phyloP scores from a whole-genome alignment of 2,113 vertebrate species.

The Rhegmatorhina hoffmannsi region DNA sequence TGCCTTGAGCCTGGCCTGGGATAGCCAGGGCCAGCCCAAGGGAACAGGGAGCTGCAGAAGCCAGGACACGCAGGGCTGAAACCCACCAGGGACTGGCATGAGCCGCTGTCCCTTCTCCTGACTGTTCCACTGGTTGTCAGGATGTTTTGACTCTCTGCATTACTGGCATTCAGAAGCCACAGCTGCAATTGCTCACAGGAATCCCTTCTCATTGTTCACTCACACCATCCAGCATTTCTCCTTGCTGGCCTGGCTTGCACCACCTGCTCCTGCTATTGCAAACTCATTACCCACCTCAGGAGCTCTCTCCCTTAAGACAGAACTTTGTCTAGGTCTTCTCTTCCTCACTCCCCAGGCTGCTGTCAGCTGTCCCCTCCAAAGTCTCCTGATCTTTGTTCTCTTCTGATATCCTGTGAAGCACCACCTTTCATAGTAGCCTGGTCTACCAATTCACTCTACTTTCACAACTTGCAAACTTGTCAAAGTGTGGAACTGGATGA shows the following conservation, averaged over 20 bases:
- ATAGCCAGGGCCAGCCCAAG: not conserved
- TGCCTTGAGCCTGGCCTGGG: not conserved
- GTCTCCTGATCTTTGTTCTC: not conserved
- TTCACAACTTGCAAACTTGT: not conserved
- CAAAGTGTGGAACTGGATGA: not conserved
- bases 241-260: not conserved
- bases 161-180: not conserved
- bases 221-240: not conserved
- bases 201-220: not conserved
- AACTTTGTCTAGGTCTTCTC: not conserved
- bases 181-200: not conserved
- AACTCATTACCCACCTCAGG: not conserved
- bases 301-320: not conserved
- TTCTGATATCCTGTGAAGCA: not conserved
- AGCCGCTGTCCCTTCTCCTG: not conserved
- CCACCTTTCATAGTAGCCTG: rapidly evolving
- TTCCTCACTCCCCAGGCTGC: not conserved
- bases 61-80: not conserved
- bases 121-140: not conserved
- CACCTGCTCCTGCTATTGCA: not conserved
- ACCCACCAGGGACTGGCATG: not conserved
- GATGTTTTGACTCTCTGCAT: not conserved
- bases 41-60: not conserved
- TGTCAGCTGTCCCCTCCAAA: not conserved
- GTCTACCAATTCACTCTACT: not conserved